phyloP scores from a whole-genome alignment of 2,888 invertebrate species.

The Griposia aprilina region DNA sequence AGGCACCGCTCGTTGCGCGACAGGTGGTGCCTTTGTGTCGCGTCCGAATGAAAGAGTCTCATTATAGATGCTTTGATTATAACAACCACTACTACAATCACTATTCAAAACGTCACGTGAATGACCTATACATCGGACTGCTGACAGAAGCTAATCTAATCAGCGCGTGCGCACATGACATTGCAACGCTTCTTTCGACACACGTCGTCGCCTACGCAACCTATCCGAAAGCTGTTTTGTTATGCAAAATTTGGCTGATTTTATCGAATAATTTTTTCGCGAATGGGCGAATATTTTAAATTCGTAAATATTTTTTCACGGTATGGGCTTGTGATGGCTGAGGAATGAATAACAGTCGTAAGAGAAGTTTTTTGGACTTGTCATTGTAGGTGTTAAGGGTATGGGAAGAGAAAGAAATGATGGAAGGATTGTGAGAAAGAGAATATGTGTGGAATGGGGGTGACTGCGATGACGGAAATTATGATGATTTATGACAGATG shows the following conservation, averaged over 20 bases:
- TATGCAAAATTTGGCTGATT: constrained; percentile 35
- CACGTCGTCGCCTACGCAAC: constrained; percentile 38
- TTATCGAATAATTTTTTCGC: neutral
- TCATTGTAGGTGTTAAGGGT: neutral
- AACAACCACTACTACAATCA: no score
- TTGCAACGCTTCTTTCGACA: constrained; percentile 51
- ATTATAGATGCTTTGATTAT: neutral
- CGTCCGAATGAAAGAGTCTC: no score
- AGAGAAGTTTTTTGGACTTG: neutral
- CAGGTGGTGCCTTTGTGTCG: no score
- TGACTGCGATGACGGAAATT: no score
- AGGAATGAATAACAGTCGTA: neutral
- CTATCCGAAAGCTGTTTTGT: constrained; percentile 13
- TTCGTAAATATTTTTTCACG: neutral
- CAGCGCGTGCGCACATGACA: constrained; percentile 46
- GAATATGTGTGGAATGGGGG: no score
- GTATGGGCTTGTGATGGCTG: neutral
- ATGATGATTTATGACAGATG: no score
- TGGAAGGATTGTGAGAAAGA: neutral
- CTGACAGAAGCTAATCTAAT: constrained; percentile 13
- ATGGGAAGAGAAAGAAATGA: neutral
- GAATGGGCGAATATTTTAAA: neutral
- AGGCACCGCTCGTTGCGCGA: no score
- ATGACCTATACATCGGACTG: constrained; percentile 19
- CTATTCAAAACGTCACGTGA: constrained; percentile 11